Conservation (phyloP, 2,888 invertebrate genomes). For the Drosophila longiperda region DNA sequence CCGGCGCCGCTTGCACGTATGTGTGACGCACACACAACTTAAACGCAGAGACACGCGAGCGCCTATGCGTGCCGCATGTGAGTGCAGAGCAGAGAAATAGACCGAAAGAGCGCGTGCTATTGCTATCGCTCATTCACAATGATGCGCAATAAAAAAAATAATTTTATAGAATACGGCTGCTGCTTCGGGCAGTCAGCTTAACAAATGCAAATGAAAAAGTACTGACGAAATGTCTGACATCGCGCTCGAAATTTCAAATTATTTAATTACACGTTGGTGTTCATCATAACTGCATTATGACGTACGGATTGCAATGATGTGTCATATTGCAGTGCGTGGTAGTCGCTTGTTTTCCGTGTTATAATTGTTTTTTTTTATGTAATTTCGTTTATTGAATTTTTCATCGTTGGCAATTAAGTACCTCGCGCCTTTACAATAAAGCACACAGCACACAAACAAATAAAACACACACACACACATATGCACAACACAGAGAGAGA, state of each 20-base stretch:
- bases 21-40: conserved; percentile 20
- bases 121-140: conserved; percentile 66
- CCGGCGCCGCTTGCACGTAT: conserved; percentile 45
- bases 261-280: conserved; percentile 24
- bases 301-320: conserved; percentile 2
- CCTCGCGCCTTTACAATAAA: conserved; percentile 71
- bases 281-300: conserved; percentile 5
- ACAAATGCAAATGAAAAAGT: conserved; percentile 55
- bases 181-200: conserved; percentile 19
- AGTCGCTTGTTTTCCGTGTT: conserved; percentile 36
- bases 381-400: conserved; percentile 71
- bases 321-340: conserved; percentile 27
- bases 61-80: conserved; percentile 33
- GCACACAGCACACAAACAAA: conserved; percentile 54
- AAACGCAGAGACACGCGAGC: conserved; percentile 14
- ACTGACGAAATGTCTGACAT: conserved; percentile 64
- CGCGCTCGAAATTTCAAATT: conserved; percentile 49
- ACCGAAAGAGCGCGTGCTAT: conserved; percentile 39
- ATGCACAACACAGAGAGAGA: conserved; percentile 9
- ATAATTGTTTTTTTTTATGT: conserved; percentile 59
- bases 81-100: conserved; percentile 35
- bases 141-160: conserved; percentile 74
- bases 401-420: conserved; percentile 60
- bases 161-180: conserved; percentile 51
- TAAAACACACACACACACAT: conserved; percentile 30